phyloP scores from a whole-genome alignment of 1,140 invertebrate species.

The Drosophila tsacasi region DNA sequence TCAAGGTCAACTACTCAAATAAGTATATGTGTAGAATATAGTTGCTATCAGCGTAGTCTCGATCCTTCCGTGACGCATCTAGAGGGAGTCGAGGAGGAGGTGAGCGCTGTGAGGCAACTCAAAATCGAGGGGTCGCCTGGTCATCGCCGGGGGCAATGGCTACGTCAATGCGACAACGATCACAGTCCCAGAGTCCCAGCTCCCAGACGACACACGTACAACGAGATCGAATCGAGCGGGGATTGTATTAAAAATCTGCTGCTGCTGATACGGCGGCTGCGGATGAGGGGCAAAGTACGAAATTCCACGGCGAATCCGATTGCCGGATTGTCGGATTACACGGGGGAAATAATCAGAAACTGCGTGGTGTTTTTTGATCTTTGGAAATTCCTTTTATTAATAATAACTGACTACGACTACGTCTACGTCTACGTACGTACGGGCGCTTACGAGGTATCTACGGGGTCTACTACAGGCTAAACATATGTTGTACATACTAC shows the following conservation, averaged over 20 bases:
- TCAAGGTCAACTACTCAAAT: background rate
- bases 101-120: background rate
- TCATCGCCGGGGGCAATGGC: conserved; percentile 22
- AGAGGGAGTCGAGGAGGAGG: background rate
- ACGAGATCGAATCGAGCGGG: background rate
- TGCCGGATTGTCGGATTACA: conserved; percentile 29
- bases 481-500: conserved; percentile 30
- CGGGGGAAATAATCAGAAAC: conserved; percentile 1
- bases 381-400: conserved; percentile 59
- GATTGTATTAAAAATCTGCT: conserved; percentile 19
- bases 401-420: conserved; percentile 29
- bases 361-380: conserved; percentile 26
- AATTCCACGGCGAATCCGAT: conserved; percentile 50
- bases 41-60: background rate
- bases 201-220: conserved; percentile 22
- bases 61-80: conserved; percentile 35
- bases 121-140: conserved; percentile 19
- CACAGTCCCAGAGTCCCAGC: conserved; percentile 21
- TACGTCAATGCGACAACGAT: conserved; percentile 27
- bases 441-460: conserved; percentile 21
- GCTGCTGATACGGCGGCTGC: conserved; percentile 47
- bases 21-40: background rate
- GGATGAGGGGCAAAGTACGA: conserved; percentile 65
- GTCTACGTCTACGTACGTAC: conserved; percentile 22
- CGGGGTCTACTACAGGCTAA: conserved; percentile 29